These are phyloP conservation scores for Neomicropteryx cornuta DNA, from an alignment of 1,140 invertebrate species.

Conservation along the genomic window DNA sequence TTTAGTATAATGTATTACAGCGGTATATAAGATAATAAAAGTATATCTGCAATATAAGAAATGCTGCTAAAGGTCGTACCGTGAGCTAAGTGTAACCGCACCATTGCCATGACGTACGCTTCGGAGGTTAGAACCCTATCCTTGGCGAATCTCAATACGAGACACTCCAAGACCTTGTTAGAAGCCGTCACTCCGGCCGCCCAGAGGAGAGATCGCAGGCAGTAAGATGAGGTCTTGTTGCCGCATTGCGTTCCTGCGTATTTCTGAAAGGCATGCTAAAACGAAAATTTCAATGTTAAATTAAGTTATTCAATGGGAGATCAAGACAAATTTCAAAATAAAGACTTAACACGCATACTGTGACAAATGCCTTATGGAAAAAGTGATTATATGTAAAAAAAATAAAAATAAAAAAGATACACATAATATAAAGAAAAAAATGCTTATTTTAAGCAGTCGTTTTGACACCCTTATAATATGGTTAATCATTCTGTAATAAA, in stretches of 20 bases:
- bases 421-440: no score
- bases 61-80: constrained; percentile 46
- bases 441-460: no score
- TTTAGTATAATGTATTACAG: no score
- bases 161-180: constrained; percentile 65
- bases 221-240: constrained; percentile 52
- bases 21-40: constrained; percentile 5
- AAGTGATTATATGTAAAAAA: no score
- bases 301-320: constrained; percentile 1
- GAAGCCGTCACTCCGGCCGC: constrained; percentile 57
- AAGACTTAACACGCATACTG: no score
- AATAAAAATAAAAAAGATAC: no score
- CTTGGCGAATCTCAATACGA: constrained; percentile 55
- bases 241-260: constrained; percentile 42
- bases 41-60: constrained; percentile 1
- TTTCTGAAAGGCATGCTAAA: constrained; percentile 47
- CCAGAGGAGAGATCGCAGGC: constrained; percentile 51
- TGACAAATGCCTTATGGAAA: no score
- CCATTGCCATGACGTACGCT: constrained; percentile 56
- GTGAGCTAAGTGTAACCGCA: constrained; percentile 59
- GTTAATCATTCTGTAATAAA: no score
- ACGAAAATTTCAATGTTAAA: constrained; percentile 11
- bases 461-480: no score
- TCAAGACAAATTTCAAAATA: no score
- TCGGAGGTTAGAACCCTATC: constrained; percentile 48